Conservation (phyloP, 2,113 vertebrate species). For the Hemicordylus capensis region DNA sequence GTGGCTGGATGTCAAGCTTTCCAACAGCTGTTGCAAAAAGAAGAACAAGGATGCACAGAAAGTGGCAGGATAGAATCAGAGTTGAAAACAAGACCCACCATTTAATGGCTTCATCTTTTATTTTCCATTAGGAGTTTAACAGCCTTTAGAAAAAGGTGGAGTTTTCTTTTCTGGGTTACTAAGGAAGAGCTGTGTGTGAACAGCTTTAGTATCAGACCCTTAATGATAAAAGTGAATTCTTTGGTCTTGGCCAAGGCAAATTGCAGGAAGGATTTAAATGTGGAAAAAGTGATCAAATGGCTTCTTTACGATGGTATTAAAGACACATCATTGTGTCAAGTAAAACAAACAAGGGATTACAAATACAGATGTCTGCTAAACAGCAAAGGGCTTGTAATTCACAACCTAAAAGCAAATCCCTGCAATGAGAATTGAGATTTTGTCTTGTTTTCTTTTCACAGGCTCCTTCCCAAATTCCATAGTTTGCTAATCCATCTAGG, state of each 20-base stretch:
- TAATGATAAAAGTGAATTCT: background rate
- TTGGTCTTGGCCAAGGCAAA: background rate
- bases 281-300: slow-evolving; percentile 21
- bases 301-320: slow-evolving; percentile 21
- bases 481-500: background rate
- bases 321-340: slow-evolving; percentile 1
- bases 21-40: background rate
- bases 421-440: background rate
- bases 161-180: background rate
- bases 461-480: background rate
- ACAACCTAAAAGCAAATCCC: background rate
- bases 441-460: background rate
- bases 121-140: background rate
- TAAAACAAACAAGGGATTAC: slow-evolving; percentile 13
- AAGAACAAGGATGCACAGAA: background rate
- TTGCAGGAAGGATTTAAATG: slow-evolving; percentile 7
- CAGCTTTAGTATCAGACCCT: background rate
- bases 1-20: background rate
- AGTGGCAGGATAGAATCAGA: too few relatives aligned
- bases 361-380: background rate
- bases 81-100: background rate
- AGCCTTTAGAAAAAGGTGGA: background rate
- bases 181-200: background rate
- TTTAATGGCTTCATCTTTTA: background rate
- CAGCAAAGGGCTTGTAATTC: slow-evolving; percentile 12